Evolutionary conservation across 35 echinoderm and acorn worm species (phyloP).

Genomic region (Amphiura filiformis): DNA sequence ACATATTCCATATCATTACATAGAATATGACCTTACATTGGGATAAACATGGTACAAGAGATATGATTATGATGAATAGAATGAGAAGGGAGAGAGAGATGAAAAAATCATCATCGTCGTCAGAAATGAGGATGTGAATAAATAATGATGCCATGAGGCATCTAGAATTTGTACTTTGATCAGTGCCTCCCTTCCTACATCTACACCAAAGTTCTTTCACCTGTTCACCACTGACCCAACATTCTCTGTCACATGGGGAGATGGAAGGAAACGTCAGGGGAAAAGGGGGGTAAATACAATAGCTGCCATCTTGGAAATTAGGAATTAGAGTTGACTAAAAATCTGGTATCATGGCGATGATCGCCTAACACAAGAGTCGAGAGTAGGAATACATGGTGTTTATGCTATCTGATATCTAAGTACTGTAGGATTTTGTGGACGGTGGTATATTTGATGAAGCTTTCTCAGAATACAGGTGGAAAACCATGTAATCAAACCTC

Average conservation of each 20-base stretch:
- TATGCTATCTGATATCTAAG: no score
- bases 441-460: no score
- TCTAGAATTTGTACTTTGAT: neutral
- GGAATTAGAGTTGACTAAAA: no score
- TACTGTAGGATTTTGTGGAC: no score
- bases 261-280: no score
- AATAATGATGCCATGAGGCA: neutral
- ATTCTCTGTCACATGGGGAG: neutral
- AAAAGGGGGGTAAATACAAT: neutral
- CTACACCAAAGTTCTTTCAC: conserved; percentile 2
- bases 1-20: neutral
- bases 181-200: neutral
- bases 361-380: no score
- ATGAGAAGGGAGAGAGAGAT: neutral
- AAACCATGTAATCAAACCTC: no score
- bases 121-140: no score
- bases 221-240: neutral
- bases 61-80: neutral
- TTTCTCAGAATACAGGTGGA: no score
- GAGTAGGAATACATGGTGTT: no score
- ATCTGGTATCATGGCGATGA: no score
- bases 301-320: neutral
- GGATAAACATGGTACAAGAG: neutral
- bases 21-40: neutral
- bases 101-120: no score